phyloP scores from a whole-genome alignment of 2,797 vertebrate genomes.

The Eospalax fontanierii region DNA sequence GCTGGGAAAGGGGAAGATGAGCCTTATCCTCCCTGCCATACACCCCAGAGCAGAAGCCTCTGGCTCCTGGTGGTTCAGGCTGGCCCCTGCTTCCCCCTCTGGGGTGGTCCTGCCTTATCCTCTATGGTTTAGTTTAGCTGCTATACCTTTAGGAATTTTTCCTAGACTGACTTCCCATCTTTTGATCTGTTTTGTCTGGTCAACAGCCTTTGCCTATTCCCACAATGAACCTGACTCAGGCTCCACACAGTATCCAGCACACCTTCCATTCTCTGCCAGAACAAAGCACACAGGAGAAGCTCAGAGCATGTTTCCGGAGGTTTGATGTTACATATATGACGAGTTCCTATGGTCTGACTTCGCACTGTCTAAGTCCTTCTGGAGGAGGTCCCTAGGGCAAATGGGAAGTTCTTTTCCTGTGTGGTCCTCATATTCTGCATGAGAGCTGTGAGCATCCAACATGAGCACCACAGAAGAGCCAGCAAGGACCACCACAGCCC shows the following conservation, averaged over 20 bases:
- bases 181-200: neutral
- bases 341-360: neutral
- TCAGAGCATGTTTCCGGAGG: neutral
- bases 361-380: neutral
- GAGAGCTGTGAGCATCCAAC: neutral
- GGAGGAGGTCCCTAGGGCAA: neutral
- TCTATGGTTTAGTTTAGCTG: neutral
- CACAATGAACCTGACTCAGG: neutral
- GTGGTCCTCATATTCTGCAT: fast-evolving
- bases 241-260: neutral
- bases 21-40: neutral
- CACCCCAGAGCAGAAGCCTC: fast-evolving
- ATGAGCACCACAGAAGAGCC: neutral
- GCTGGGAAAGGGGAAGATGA: constrained; percentile 86
- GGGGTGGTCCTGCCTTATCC: neutral
- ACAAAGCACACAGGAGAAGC: neutral
- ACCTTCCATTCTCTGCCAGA: neutral
- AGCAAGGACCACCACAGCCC: fast-evolving
- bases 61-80: neutral
- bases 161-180: fast-evolving
- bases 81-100: neutral
- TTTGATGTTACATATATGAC: neutral
- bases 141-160: neutral
- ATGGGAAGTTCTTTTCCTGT: neutral
- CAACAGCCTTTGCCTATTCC: neutral